Conservation (phyloP, 2,888 invertebrate genomes). For the Drosophila percnosoma region DNA sequence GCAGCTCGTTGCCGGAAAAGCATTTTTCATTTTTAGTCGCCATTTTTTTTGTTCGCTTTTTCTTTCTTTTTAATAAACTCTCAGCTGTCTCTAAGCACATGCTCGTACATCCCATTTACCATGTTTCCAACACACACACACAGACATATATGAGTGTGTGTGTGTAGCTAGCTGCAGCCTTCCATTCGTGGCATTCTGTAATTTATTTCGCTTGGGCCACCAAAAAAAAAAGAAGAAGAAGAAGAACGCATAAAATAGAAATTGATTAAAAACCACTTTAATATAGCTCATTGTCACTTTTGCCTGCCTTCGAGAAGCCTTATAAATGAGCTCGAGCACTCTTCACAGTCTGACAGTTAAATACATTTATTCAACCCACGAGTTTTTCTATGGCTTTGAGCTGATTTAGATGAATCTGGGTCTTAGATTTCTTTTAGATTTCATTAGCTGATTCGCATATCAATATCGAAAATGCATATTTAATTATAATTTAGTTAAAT, state of each 20-base stretch:
- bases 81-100: constrained; percentile 60
- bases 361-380: constrained; percentile 4
- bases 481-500: not conserved
- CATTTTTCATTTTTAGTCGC: constrained; percentile 73
- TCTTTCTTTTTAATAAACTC: constrained; percentile 73
- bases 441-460: not conserved
- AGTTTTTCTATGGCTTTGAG: not conserved
- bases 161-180: constrained; percentile 28
- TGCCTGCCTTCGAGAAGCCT: constrained; percentile 30
- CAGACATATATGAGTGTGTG: not conserved
- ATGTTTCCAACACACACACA: constrained; percentile 22
- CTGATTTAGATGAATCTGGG: not conserved
- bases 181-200: constrained; percentile 51
- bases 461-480: not conserved
- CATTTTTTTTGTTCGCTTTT: constrained; percentile 38
- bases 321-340: constrained; percentile 39
- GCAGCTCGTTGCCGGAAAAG: constrained; percentile 41
- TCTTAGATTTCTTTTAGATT: too few relatives aligned
- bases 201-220: constrained; percentile 60
- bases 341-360: constrained; percentile 15
- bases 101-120: constrained; percentile 56
- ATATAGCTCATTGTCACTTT: constrained; percentile 65
- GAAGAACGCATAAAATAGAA: constrained; percentile 33
- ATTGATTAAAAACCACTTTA: constrained; percentile 77
- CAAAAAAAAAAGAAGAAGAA: constrained; percentile 10